A percentile compares a stretch with the other conserved stretches of the same genome.
These are phyloP conservation scores for Marcusenius ussheri DNA, from an alignment of 2,113 vertebrate species.

Conservation along the genomic window DNA sequence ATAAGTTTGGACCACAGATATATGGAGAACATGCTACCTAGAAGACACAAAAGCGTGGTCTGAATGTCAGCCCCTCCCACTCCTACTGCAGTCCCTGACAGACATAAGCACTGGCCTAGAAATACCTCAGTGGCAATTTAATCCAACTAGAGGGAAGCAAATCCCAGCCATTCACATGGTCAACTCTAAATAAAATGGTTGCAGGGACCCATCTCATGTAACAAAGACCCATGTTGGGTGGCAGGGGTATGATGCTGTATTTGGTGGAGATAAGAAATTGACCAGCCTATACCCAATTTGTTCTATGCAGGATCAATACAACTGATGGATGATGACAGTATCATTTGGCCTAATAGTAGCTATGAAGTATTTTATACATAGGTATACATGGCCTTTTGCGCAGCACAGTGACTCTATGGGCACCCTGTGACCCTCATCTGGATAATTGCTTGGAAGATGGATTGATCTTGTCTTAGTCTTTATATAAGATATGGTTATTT, in stretches of 20 bases:
- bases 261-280: not conserved
- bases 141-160: constrained; percentile 8
- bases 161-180: not conserved
- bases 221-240: not conserved
- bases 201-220: not conserved
- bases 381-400: not conserved
- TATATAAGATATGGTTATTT: not conserved
- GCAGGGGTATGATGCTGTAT: not conserved
- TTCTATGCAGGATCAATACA: not conserved
- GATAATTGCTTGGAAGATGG: not conserved
- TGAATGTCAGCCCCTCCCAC: not conserved
- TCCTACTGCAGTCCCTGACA: not conserved
- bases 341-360: not conserved
- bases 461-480: not conserved
- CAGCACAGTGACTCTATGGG: not conserved
- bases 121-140: not conserved
- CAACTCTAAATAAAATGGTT: not conserved
- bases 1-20: not conserved
- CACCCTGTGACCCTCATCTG: not conserved
- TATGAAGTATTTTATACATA: not conserved
- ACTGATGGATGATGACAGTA: not conserved
- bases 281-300: not conserved
- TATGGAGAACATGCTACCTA: not conserved
- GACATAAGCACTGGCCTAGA: not conserved
- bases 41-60: not conserved